Evolutionary conservation across 1,140 invertebrate genomes (phyloP), one percentile per base, ranked within the genome.

Genomic region (Penaeus japonicus): DNA sequence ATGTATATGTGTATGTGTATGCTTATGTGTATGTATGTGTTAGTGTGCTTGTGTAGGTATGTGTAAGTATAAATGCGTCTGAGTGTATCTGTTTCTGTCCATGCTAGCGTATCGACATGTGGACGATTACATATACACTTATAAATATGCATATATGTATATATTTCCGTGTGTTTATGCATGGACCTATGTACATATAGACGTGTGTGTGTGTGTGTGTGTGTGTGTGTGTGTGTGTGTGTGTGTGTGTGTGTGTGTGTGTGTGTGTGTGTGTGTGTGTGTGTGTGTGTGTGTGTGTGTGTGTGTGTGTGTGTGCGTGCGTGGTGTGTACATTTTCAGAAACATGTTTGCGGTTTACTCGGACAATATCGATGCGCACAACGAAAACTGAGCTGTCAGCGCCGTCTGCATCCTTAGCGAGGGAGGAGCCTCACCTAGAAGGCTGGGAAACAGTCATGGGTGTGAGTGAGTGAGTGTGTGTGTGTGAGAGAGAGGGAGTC

Each of bases 161-260:
- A 12, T 65, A 12, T 65, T 2, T 65, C 2, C 12, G 59, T 65
- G 59, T 65, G 59, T 65, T 2, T 65, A 12, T 65, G 59, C 12
- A 12, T 65, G 59, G 2, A 12, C 12, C 2, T 65, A 12, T 65
- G 59, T 65, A 12, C 12, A 12, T 65, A 12, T 65, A 12, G 2
- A 12, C 12, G 59, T 65, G 59, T 65, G 59, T 65, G 59, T 82
- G 80, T 82, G 80, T 82, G 80, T 82, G 80, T 82, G 80, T 82
- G 80, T 82, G 80, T 82, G 79, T 81, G 79, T 81, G 79, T 81
- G 79, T 81, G 53, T 81, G 53, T 81, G 35, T 81, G 53, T 55
- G 53, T 81, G 2, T 81, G 53, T 81, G 35, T 55, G 53, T 53
- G 79, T 53, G 59, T 65, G 59, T 65, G 59, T 65, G 59, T 65